Base-by-base conservation (phyloP, 2,888 invertebrate genomes). In the Margaritifera margaritifera region DNA sequence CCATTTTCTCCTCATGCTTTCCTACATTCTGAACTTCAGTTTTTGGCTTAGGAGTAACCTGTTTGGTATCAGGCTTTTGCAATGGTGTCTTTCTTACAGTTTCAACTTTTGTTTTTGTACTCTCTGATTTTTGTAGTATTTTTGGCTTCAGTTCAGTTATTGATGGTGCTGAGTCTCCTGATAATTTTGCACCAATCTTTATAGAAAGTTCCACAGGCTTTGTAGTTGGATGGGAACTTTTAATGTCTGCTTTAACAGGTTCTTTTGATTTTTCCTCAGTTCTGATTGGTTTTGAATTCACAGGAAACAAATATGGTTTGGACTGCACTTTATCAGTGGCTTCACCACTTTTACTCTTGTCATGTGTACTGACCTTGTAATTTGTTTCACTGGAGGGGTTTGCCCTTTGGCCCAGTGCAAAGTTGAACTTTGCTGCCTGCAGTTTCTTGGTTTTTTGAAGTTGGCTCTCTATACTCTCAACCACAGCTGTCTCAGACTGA, bases 371-470 rank as follows among this genome's bases (percentile, higher is more conserved):
- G 11, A 42, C 42, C 42, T 42, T 42, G 42, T 11, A 8, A 42
- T 42, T 24, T n/a, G 19, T 19, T 53, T 59, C 31, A 18, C 51
- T 53, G 24, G 54, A n/a, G 58, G 22, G n/a, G 58, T 65, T 20
- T 64, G 22, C 11, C 19, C 25, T 31, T 64, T 64, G 19, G 25
- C 22, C 15, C 24, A 22, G 77, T 22, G 80, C 69, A 52, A 80
- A 72, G 56, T 77, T 80, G 59, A 79, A 80, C 69, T 86, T 86
- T 42, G 83, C 83, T 15, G 84, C 82, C 69, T 88, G 88, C 20
- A 88, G 72, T 69, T 87, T 87, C 77, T 86, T 87, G 22, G 81
- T 83, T 68, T 84, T 84, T 67, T 86, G 81, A 22, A 88, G 74
- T 57, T 79, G 77, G 53, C 80, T 78, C 72, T 88, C 88, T 50